These are phyloP conservation scores for Saccostrea echinata DNA, from an alignment of 1,140 invertebrate species.

Conservation along the genomic window DNA sequence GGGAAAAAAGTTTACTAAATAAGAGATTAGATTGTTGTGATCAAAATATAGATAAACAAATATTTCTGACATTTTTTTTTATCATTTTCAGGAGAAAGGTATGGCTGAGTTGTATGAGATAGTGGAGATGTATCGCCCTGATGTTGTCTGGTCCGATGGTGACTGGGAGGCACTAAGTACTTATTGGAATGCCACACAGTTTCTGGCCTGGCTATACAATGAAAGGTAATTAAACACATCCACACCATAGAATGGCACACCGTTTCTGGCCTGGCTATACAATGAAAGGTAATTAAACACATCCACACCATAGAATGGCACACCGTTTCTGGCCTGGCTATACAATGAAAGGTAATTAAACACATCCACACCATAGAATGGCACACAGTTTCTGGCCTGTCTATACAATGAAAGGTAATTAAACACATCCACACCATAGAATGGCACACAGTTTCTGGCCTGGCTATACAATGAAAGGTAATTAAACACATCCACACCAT, in stretches of 20 bases:
- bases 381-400: not conserved
- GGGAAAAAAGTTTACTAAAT: no score
- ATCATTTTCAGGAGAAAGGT: constrained; percentile 74
- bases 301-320: not conserved
- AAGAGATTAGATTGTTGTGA: no score
- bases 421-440: not conserved
- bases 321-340: not conserved
- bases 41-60: not conserved
- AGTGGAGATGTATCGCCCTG: constrained; percentile 89
- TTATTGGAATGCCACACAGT: constrained; percentile 86
- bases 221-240: constrained; percentile 90
- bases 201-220: constrained; percentile 96
- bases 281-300: not conserved
- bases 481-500: constrained; percentile 77
- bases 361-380: not conserved
- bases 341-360: not conserved
- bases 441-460: no score
- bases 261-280: not conserved
- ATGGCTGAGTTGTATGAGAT: constrained; percentile 82
- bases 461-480: not conserved
- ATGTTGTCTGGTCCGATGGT: constrained; percentile 96
- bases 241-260: not conserved
- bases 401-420: not conserved
- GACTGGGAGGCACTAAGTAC: constrained; percentile 76
- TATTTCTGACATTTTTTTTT: not conserved